Base-by-base conservation (phyloP, 2,113 vertebrate genomes). In the Picathartes gymnocephalus region DNA sequence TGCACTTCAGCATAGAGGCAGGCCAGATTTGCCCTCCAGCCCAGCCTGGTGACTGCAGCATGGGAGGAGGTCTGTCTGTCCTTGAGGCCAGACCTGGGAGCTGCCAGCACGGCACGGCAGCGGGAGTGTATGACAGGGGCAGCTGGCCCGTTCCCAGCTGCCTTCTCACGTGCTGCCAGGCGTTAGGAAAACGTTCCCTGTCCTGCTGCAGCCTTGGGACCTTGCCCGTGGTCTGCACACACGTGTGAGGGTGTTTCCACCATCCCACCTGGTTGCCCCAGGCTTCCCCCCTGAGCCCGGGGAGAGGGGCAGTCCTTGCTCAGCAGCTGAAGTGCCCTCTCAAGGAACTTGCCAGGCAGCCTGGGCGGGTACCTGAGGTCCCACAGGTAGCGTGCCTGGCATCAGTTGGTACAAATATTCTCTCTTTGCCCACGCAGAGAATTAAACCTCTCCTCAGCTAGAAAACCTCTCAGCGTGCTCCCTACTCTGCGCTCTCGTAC, bases 1-100 rank as follows among this genome's bases (percentile, higher is more conserved):
- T 81, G 54, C 65, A 72, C 56, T 88, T 90, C 72, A 81, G 35
- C 73, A 33, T 86, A 93, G 81, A 92, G 40, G 31, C 82, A 83
- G 71, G 61, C 66, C 87, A 78, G 66, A 47, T 81, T 81, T 91
- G 61, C 73, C 79, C 58, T 58, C 83, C 74, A 81, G 65, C 71
- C 66, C 66, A 62, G 0, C 31, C 4, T 28, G 50, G 54, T 76
- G 65, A 61, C 79, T 74, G 40, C 77, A 69, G 53, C 53, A 27
- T 77, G 78, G 87, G 77, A 92, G 86, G 64, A 73, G 69, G 69
- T 51, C 40, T 61, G 70, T 64, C 42, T 76, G 60, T 20, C 7
- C 62, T 62, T 70, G 73, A 82, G 73, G 69, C 61, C 56, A 65
- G 35, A 37, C 47, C 68, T 78, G 77, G 60, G 28, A 84, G 62